Base-by-base conservation (phyloP, 2,888 invertebrate species). In the Drosophila rubida region DNA sequence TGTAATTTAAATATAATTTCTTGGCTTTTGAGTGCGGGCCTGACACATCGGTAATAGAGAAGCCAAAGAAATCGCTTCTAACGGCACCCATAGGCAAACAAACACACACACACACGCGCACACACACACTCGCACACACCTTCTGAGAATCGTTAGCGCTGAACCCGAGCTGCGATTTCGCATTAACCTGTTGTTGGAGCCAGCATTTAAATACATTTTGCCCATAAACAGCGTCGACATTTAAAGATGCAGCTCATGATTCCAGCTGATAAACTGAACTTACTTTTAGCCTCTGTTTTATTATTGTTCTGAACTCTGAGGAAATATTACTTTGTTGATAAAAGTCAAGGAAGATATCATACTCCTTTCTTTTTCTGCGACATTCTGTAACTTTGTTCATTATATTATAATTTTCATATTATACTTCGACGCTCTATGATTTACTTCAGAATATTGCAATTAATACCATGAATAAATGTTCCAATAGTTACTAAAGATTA, bases 21-120 rank as follows among this genome's bases (percentile, higher is more conserved):
- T 64, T 51, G 27, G 35, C 59, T 37, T 14, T 22, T 30, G 51
- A 58, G 48, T 39, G 35, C 35, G 42, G 63, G 53, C 58, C 59
- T 76, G 74, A 79, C 69, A 74, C 73, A 78, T 68, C 57, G 70
- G 70, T 62, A 64, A 68, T 80, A 83, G 69, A 68, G 78, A 74
- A 77, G 82, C 78, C 75, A 55, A 22, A 62, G 32, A 69, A 67
- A 63, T 74, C 68, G 32, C 32, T 14, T 25, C 32, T 55, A 55
- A 55, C 45, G 44, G 45, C 37, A 37, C 14, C 69, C 64, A 62
- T 27, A 45, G 32, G 41, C 22, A 27, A 42, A 48, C 22, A 27
- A 8, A 48, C 3, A 45, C 16, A 37, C 2, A 37, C 23, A 0
- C 9, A 27, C 25, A 27, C 2, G 27, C 23, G 0, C 9, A 27